Percentiles rank a stretch among this genome's conserved stretches.
phyloP scores from a whole-genome alignment of 2,888 invertebrate species.

The Apotomis capreana region DNA sequence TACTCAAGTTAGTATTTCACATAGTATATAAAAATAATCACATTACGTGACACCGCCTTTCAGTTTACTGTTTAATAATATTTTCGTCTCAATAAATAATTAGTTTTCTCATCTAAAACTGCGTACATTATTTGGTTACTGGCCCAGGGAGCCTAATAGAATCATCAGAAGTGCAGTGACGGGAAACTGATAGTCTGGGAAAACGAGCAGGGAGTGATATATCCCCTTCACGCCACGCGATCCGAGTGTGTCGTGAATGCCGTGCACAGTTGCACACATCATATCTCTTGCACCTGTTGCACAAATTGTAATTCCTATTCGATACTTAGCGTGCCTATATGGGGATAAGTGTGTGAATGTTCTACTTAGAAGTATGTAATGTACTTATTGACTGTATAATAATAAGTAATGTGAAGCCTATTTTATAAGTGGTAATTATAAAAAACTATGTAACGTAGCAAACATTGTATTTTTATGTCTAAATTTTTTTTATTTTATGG shows the following conservation, averaged over 20 bases:
- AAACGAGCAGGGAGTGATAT: too few species aligned
- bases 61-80: too few species aligned
- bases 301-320: slow-evolving; percentile 18
- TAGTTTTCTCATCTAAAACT: too few species aligned
- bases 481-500: too few species aligned
- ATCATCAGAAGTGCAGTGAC: too few species aligned
- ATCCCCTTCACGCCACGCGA: not conserved
- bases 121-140: too few species aligned
- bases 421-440: not conserved
- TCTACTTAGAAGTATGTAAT: not conserved
- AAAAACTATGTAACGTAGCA: not conserved
- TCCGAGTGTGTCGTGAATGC: slow-evolving; percentile 29
- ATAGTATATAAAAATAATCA: too few species aligned
- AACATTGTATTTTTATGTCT: not conserved
- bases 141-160: too few species aligned
- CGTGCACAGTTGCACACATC: slow-evolving; percentile 8
- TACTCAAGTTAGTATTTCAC: too few species aligned
- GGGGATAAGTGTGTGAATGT: slow-evolving; percentile 1
- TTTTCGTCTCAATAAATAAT: too few species aligned
- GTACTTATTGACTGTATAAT: not conserved
- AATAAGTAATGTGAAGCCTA: not conserved
- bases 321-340: slow-evolving; percentile 6
- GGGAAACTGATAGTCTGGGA: too few species aligned
- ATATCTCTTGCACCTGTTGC: slow-evolving; percentile 15
- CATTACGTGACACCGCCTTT: too few species aligned